Evolutionary conservation across 2,888 invertebrate species (phyloP), one percentile per base, ranked within the genome.

Genomic region (Bimastos eiseni): DNA sequence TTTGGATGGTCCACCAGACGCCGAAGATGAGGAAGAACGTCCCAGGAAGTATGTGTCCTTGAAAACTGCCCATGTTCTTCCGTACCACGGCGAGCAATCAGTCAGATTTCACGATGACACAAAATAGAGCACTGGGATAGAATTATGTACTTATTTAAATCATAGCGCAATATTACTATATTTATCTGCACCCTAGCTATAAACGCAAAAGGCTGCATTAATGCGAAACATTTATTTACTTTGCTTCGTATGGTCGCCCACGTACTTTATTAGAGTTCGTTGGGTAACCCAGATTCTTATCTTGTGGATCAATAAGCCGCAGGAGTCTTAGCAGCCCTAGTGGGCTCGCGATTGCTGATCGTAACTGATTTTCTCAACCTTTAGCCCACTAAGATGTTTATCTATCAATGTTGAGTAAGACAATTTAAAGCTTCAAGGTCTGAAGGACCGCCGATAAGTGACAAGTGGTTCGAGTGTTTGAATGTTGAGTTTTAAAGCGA

Each of bases 21-120:
- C 93, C 92, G 92, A 94, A 94, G 0, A 94, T 49, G 19, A 94
- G 92, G 92, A 95, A 94, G 91, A 95, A 95, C 17, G 95, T 94
- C 36, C 95, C 96, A 0, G 95, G 95, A 3, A 96, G 93, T n/a
- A 95, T 93, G 92, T 96, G 96, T 38, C 95, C 95, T 89, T 94
- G 91, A 92, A 95, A 95, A 37, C 93, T 94, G 15, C 95, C 95
- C 95, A 95, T 95, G 83, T 30, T 88, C 34, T 5, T 30, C n/a
- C 30, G 70, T n/a, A n/a, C 30, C 30, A 70, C 30, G 30, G 8
- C 11, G 11, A 70, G 13, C 8, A n/a, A 70, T 70, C 30, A 70
- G 11, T 17, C 13, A 70, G 0, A 70, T n/a, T 70, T 70, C 1
- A 70, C 21, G 24, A 15, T 8, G 5, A 70, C 70, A 70, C 49